Evolutionary conservation across 2,113 vertebrate genomes (phyloP), one percentile per base, ranked within the genome.

Genomic region (Cavia aperea): DNA sequence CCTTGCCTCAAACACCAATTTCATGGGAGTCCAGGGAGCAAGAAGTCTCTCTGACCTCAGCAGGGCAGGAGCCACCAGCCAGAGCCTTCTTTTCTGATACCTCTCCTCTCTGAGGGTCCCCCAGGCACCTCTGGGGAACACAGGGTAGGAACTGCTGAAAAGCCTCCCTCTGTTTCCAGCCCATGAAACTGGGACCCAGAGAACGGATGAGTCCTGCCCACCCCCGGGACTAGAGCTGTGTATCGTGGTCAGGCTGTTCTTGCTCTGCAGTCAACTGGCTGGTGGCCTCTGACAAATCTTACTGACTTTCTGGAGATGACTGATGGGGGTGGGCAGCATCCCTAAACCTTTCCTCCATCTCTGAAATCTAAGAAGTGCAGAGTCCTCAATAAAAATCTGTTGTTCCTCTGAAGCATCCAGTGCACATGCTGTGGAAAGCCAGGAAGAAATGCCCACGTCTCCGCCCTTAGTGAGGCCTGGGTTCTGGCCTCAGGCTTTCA

Each of bases 401-500:
- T 1, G 9, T 12, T 39, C 33, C 31, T 4, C 3, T 12, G 39
- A 24, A 43, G 7, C 6, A 2, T 4, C 46, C 49, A 7, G 12
- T 14, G 54, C 0, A 10, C 49, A 18, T 65, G 16, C 56, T 31
- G 19, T 49, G 15, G 24, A 90, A 90, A 72, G 5, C 58, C 15
- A 13, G 11, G 23, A 13, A 58, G 14, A 15, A 7, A 23, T 0
- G 2, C 31, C 36, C 19, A 49, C 4, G 2, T 54, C 23, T 36
- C 4, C 21, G 29, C 26, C 7, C 2, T 4, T 0, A 7, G 66
- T 4, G 14, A 83, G 46, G 26, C 1, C 54, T 13, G 43, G 21
- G n/a, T 56, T 82, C 81, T 81, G n/a, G 7, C 21, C 51, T 63
- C 81, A 58, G 29, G 33, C 39, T 75, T 81, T 16, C 60, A 49